These are phyloP conservation scores for Ischnus inquisitorius DNA, from an alignment of 2,888 invertebrate genomes.

Conservation along the genomic window DNA sequence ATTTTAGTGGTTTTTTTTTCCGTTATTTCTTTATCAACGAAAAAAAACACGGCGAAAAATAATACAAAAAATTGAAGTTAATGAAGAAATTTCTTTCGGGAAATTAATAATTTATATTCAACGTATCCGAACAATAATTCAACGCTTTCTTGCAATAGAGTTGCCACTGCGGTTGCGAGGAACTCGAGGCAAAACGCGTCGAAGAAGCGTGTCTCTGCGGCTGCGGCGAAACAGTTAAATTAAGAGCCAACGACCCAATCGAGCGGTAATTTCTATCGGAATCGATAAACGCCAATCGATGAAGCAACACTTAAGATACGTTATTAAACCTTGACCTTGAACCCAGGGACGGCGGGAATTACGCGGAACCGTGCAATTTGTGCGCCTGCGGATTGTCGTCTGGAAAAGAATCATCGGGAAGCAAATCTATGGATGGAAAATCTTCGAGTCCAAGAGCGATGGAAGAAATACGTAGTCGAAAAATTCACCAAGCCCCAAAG, in stretches of 20 bases:
- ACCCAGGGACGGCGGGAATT: background rate
- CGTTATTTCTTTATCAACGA: background rate
- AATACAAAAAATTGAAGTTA: background rate
- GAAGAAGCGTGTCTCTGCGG: constrained; percentile 67
- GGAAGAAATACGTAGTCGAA: background rate
- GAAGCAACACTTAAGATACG: background rate
- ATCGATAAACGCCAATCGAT: background rate
- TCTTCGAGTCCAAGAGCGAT: background rate
- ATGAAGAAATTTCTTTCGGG: background rate
- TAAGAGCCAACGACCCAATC: background rate
- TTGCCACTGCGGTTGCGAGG: constrained; percentile 72
- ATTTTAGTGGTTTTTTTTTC: no score
- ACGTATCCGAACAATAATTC: background rate
- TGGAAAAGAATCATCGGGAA: background rate
- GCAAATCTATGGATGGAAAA: background rate
- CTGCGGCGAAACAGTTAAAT: constrained; percentile 53
- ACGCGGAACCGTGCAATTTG: background rate
- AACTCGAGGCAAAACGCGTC: constrained; percentile 41
- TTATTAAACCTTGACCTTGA: background rate
- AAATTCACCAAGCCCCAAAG: constrained; percentile 42
- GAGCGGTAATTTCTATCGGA: background rate
- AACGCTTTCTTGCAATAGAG: background rate
- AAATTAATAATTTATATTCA: background rate
- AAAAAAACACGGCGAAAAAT: background rate
- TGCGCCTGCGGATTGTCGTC: background rate